Evolutionary conservation across 2,888 invertebrate species (phyloP).

Genomic region (Brenthis hecate): DNA sequence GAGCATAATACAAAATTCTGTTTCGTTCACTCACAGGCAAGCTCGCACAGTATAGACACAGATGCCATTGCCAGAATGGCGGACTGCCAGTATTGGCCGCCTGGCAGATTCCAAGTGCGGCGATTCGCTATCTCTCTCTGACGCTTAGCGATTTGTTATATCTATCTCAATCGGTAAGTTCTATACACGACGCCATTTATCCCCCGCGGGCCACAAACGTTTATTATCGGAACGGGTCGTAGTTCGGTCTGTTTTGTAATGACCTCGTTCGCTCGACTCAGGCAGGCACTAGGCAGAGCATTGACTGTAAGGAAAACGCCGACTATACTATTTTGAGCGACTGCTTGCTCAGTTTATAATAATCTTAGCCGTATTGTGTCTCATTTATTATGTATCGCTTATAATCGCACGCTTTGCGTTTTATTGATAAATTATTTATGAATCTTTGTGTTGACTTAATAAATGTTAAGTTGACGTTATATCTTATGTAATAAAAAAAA

Average conservation of each 20-base stretch:
- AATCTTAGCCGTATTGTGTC: neutral
- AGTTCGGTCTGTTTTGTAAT: constrained; percentile 43
- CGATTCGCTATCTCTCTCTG: constrained; percentile 53
- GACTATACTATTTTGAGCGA: constrained; percentile 35
- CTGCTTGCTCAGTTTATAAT: constrained; percentile 24
- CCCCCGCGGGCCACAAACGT: constrained; percentile 46
- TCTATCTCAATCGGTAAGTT: constrained; percentile 45
- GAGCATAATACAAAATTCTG: constrained; percentile 55
- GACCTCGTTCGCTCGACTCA: constrained; percentile 55
- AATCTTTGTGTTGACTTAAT: constrained; percentile 11
- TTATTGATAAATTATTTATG: constrained; percentile 5
- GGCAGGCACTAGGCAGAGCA: constrained; percentile 45
- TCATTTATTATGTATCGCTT: constrained; percentile 9
- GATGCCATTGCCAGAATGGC: constrained; percentile 63
- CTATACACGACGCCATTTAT: constrained; percentile 45
- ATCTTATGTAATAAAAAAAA: no score
- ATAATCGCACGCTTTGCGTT: neutral
- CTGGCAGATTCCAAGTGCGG: constrained; percentile 63
- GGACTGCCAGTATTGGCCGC: constrained; percentile 70
- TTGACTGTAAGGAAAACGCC: constrained; percentile 38
- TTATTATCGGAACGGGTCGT: constrained; percentile 60
- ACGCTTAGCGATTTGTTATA: constrained; percentile 38
- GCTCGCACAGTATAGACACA: constrained; percentile 53
- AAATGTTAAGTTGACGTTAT: neutral
- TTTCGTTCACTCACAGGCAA: constrained; percentile 64